A percentile compares a stretch with the other conserved stretches of the same genome.
phyloP scores from a whole-genome alignment of 2,888 invertebrate species.

The Itoplectis maculator region DNA sequence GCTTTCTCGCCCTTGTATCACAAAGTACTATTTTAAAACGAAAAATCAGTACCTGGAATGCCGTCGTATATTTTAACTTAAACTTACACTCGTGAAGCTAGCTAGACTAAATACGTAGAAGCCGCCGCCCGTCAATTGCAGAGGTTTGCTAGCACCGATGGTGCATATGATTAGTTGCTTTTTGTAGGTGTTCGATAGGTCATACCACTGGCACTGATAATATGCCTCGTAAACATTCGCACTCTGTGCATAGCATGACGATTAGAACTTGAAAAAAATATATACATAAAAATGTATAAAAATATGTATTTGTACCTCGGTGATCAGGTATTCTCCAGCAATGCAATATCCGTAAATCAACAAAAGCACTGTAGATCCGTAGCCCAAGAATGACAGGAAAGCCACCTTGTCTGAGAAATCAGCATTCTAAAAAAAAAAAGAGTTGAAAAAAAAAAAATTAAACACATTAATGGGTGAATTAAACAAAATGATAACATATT shows the following conservation, averaged over 20 bases:
- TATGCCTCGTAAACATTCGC: conserved; percentile 42
- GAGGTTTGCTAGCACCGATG: conserved; percentile 49
- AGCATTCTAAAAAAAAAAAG: conserved; percentile 45
- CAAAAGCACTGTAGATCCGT: conserved; percentile 52
- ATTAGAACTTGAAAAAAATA: neutral
- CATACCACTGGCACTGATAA: conserved; percentile 58
- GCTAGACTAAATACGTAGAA: conserved; percentile 52
- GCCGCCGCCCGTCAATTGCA: conserved; percentile 55
- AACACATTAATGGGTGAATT: no score
- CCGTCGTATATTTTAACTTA: neutral
- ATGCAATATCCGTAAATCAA: conserved; percentile 64
- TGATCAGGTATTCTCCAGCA: conserved; percentile 64
- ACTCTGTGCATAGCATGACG: conserved; percentile 32
- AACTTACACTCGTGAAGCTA: conserved; percentile 50
- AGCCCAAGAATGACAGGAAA: conserved; percentile 52
- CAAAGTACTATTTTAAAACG: neutral
- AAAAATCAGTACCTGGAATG: neutral
- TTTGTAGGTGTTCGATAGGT: conserved; percentile 47
- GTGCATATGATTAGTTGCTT: conserved; percentile 56
- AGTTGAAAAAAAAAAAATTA: no score
- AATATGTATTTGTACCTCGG: conserved; percentile 45
- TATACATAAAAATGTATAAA: neutral
- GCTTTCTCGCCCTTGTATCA: no score
- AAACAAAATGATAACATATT: conserved; percentile 2
- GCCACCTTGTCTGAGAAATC: conserved; percentile 39